Conservation (phyloP, 2,113 vertebrate genomes). For the Hemiprocne comata region DNA sequence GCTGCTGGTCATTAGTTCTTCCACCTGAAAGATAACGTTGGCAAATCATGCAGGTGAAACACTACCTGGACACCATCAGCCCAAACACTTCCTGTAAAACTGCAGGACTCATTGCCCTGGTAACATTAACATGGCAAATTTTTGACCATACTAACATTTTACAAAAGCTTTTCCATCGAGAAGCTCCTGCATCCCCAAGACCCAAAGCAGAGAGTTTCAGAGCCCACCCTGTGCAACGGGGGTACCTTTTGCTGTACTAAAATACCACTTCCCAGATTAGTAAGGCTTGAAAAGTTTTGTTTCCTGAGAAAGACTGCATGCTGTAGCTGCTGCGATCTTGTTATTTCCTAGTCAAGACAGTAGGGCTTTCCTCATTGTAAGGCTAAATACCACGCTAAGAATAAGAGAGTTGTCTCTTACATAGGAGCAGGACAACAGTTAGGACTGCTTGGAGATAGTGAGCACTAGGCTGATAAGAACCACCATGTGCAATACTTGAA, state of each 20-base stretch:
- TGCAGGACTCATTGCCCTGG: not conserved
- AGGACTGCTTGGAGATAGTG: not conserved
- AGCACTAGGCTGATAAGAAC: not conserved
- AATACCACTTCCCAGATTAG: not conserved
- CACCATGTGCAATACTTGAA: not conserved
- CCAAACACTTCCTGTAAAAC: not conserved
- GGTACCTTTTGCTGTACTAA: not conserved
- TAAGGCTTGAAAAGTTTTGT: not conserved
- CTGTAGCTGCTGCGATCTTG: not conserved
- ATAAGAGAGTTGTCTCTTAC: rapidly evolving
- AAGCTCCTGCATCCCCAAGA: not conserved
- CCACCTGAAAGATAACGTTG: not conserved
- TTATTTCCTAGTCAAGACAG: not conserved
- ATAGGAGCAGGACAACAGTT: not conserved
- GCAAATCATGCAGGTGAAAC: not conserved
- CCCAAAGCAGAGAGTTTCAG: not conserved
- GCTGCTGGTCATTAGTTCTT: not conserved
- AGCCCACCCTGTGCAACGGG: not conserved
- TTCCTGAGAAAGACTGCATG: not conserved
- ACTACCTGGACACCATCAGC: not conserved
- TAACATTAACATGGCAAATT: too few relatives aligned
- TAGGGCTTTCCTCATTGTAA: not conserved
- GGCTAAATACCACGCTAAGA: not conserved
- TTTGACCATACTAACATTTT: not conserved
- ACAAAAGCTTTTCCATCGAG: not conserved